Base-by-base conservation (phyloP, 2,888 invertebrate genomes). In the Ashinkailepas kermadecensis region DNA sequence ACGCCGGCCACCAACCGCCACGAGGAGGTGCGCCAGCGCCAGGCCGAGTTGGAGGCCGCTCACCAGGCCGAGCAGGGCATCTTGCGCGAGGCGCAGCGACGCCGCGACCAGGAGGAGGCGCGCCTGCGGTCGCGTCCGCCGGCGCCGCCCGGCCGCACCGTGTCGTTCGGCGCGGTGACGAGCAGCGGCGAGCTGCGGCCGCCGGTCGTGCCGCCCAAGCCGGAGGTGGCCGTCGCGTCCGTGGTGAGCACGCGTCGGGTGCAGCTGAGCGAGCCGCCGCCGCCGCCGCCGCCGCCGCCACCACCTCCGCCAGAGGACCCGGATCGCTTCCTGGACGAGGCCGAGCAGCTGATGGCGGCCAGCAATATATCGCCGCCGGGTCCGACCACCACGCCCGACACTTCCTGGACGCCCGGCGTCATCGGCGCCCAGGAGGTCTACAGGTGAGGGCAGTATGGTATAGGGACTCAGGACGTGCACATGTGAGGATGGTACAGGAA, bases 401-500 rank as follows among this genome's bases (percentile, higher is more conserved):
- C 88, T 84, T 90, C 90, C 85, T 93, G 92, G 86, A 97, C 97
- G 83, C 97, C 97, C 56, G 96, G 96, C 84, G 98, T 99, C 82
- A 97, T 99, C 87, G 99, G 99, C 85, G 95, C 97, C 83, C 98
- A 99, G 89, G 99, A 99, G 89, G 95, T 99, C 81, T 99, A 99
- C 89, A 92, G 92, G 93, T 93, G 86, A 86, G 39, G 39, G 39
- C 39, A 39, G 39, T 39, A 39, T 39, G 39, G 39, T 4, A 4
- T 39, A 39, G 39, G 39, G 39, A 39, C 39, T 39, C n/a, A n/a
- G n/a, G n/a, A n/a, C n/a, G 39, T 39, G 39, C 39, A 39, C 39
- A 39, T 1, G 39, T 39, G 39, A 39, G 39, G 4, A 39, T 39
- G 39, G 39, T 39, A 39, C 39, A 39, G 39, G 39, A 4, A 39